phyloP scores from a whole-genome alignment of 2,113 vertebrate species.

The Merops nubicus region DNA sequence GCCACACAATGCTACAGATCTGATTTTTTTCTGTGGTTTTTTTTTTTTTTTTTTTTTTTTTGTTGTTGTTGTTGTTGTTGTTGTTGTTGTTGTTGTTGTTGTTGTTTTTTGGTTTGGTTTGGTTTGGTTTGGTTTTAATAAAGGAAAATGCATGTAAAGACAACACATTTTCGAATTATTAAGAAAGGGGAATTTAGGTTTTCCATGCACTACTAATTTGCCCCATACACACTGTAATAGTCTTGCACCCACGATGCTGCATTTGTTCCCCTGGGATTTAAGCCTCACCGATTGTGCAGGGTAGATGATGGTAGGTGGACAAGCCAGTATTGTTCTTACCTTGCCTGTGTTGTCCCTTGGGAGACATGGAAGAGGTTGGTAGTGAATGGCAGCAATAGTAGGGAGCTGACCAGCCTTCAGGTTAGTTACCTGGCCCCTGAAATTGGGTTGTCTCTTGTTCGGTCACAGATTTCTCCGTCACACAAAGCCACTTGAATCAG shows the following conservation, averaged over 20 bases:
- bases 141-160: neutral
- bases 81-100: no score
- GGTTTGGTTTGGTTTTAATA: no score
- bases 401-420: neutral
- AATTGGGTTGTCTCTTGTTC: neutral
- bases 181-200: neutral
- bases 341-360: neutral
- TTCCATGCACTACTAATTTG: neutral
- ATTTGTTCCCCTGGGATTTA: neutral
- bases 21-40: no score
- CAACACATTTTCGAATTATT: neutral
- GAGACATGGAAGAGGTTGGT: neutral
- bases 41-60: no score
- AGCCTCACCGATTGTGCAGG: neutral
- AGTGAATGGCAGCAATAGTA: neutral
- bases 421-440: neutral
- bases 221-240: neutral
- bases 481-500: neutral
- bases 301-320: neutral
- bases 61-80: no score
- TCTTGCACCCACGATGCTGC: neutral
- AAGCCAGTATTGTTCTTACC: fast-evolving
- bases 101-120: no score
- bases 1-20: neutral
- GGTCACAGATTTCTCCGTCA: neutral